These are phyloP conservation scores for Meiosimyza platycephala DNA, from an alignment of 2,888 invertebrate genomes.

Conservation along the genomic window DNA sequence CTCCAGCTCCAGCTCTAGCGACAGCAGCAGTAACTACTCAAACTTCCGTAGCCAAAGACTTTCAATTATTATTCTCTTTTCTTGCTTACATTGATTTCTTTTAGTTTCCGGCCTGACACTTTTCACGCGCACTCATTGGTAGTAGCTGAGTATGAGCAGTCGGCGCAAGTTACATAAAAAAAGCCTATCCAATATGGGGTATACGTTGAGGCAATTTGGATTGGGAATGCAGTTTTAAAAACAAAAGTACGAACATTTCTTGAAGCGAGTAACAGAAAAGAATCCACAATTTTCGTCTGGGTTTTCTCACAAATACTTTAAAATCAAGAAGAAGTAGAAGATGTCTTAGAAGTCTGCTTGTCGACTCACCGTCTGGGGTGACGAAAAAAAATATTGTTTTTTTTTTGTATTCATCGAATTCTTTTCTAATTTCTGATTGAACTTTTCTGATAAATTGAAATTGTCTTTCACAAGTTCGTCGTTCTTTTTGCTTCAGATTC, in stretches of 20 bases:
- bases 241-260: too few relatives aligned
- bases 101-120: slow-evolving; percentile 22
- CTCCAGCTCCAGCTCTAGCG: not conserved
- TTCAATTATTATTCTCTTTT: slow-evolving; percentile 39
- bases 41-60: slow-evolving; percentile 31
- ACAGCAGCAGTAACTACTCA: slow-evolving; percentile 10
- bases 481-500: not conserved
- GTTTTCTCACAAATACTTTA: too few relatives aligned
- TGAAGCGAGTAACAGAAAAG: too few relatives aligned
- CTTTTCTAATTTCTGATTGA: slow-evolving; percentile 36
- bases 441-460: slow-evolving; percentile 33
- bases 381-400: too few relatives aligned
- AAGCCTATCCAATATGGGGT: not conserved
- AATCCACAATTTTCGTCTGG: too few relatives aligned
- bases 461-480: slow-evolving; percentile 7
- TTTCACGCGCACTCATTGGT: not conserved
- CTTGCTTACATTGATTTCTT: slow-evolving; percentile 30
- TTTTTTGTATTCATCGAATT: slow-evolving; percentile 29
- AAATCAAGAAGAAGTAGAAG: too few relatives aligned
- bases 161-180: not conserved
- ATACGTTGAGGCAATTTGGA: too few relatives aligned
- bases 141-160: not conserved
- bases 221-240: too few relatives aligned
- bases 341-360: too few relatives aligned
- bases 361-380: too few relatives aligned